These are phyloP conservation scores for Melanargia galathea DNA, from an alignment of 2,888 invertebrate species.

Conservation along the genomic window DNA sequence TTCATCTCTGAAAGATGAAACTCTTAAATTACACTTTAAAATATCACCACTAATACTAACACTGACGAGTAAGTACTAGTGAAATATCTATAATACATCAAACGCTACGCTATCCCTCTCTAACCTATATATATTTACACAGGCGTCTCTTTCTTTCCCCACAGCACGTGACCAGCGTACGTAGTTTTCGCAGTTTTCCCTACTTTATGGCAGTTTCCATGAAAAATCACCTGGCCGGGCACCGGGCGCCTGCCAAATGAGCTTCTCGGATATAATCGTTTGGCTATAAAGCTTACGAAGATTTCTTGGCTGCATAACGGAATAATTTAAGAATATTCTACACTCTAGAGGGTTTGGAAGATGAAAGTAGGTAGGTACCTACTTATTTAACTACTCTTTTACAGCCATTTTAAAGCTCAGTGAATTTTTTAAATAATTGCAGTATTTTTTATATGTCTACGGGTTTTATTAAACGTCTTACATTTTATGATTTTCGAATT, in stretches of 20 bases:
- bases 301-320: constrained; percentile 25
- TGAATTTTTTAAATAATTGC: too few relatives aligned
- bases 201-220: constrained; percentile 65
- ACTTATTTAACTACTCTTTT: too few relatives aligned
- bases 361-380: too few relatives aligned
- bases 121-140: constrained; percentile 18
- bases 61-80: constrained; percentile 18
- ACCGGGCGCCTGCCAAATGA: constrained; percentile 56
- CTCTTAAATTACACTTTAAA: neutral
- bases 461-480: too few relatives aligned
- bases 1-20: neutral
- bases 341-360: neutral
- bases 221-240: constrained; percentile 71
- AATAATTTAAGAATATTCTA: constrained; percentile 20
- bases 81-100: constrained; percentile 36
- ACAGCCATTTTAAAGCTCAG: constrained; percentile 1
- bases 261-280: constrained; percentile 45
- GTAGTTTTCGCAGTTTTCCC: constrained; percentile 64
- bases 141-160: constrained; percentile 47
- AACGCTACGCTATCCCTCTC: constrained; percentile 25
- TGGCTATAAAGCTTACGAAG: constrained; percentile 31
- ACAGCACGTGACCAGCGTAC: constrained; percentile 66
- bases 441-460: too few relatives aligned
- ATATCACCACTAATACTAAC: neutral
- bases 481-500: too few relatives aligned